Base-by-base conservation (phyloP, 2,888 invertebrate species). In the Drosophila mercatorum region DNA sequence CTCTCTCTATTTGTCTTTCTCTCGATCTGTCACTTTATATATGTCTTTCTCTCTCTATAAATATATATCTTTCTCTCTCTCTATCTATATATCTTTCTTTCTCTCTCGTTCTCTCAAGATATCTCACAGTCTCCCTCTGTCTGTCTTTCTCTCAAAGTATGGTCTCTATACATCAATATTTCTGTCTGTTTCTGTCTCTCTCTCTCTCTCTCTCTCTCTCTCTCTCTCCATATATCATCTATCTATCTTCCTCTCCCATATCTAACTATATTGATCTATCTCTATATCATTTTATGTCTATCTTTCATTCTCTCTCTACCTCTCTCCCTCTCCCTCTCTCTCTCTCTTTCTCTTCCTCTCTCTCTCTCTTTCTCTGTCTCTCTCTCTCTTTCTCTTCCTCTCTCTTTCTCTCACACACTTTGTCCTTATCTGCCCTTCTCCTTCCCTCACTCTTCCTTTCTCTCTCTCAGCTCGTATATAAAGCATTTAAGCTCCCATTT, bases 61-160 rank as follows among this genome's bases (percentile, higher is more conserved):
- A 8, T 43, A 3, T 8, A 3, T 2, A 3, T 17, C 5, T 3
- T 0, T 5, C 10, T 17, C 4, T 17, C 0, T 17, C 4, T 17
- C 10, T 17, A 17, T 43, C 2, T 10, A 10, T 5, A 10, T 4
- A 4, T 43, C 10, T 11, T 2, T 22, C 17, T 11, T 8, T 17
- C 10, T 11, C 10, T 22, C 11, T 43, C 4, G 10, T 5, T 17
- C 22, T 44, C 22, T 26, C 12, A 22, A 22, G 22, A 22, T 22
- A 22, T 22, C 10, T 1, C 1, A 22, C 8, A 22, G 2, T 8
- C 41, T 44, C 0, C 7, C 44, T 22, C 1, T 44, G 4, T 22
- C 44, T 38, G 3, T 38, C 12, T 43, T n/a, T 3, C 10, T 1
- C 22, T 22, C 22, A 22, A 22, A 2, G 22, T 22, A 22, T 22